Base-by-base conservation (phyloP, 2,113 vertebrate genomes). In the Aphyosemion australe region DNA sequence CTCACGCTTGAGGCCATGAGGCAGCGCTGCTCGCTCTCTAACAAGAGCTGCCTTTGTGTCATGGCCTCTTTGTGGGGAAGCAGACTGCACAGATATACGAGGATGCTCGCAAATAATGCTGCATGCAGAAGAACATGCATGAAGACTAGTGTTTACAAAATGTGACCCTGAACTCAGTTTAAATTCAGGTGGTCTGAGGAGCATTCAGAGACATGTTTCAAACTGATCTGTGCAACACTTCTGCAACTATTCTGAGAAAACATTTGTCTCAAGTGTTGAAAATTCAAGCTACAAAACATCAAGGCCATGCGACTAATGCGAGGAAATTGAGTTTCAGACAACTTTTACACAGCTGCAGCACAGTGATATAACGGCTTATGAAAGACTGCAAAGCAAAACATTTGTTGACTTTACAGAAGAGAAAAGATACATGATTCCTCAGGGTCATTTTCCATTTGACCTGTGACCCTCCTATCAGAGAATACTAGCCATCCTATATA, bases 31-130 rank as follows among this genome's bases (percentile, higher is more conserved):
- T 63, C 10, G 11, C 15, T 59, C 48, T 52, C 18, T 6, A 41
- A 55, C 61, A 60, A 20, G 19, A 65, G 53, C 21, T 43, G 18
- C 46, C 15, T 53, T 42, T 18, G 61, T 63, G 49, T 54, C 57
- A 12, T 1, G 48, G 74, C 42, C 37, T 54, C 69, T 34, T 58
- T 39, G 2, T 32, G 52, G 50, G 48, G 42, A 51, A 55, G 47
- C 1, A 45, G 59, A 50, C 43, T 31, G 52, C 12, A 9, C 15
- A 51, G 54, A 42, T 31, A 71, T 53, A 12, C 39, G 55, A 6
- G 47, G 62, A 41, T 31, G 41, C 61, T 61, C 19, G 8, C 48
- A 46, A 54, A 72, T 19, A 46, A 54, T 26, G 26, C 21, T 41
- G 20, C 34, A 59, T 19, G 46, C 61, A 48, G 45, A 62, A 34